Evolutionary conservation across 2,113 vertebrate genomes (phyloP), one percentile per base, ranked within the genome.

Genomic region (Anarhynchus alexandrinus): DNA sequence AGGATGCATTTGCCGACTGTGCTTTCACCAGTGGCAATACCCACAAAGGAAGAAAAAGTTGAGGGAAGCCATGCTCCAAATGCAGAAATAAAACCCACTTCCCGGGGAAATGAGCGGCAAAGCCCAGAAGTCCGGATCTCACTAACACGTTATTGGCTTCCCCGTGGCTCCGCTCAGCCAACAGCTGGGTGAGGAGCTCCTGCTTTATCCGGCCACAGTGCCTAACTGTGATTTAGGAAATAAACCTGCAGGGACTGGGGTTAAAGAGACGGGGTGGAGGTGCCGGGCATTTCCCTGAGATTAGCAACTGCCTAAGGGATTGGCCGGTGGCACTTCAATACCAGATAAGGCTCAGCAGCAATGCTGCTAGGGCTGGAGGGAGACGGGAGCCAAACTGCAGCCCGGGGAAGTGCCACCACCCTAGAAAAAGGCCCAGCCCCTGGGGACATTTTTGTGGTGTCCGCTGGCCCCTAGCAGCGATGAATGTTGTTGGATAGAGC

Each of bases 41-140:
- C 34, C 10, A 1, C 0, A 0, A 25, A 76, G 62, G 32, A 73
- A 57, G 42, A 72, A 84, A 84, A 82, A 1, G 10, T 1, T 64
- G 65, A 89, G 32, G 73, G 61, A 89, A 89, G 43, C 25, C 42
- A 21, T 4, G 2, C 12, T 89, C 26, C 34, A 62, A 40, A 36
- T 26, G 40, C 27, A 87, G 57, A 87, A 76, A 79, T 54, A 34
- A 84, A 86, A 40, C 27, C 36, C 3, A 2, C 34, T 65, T 57
- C 22, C 34, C 49, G 4, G 4, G 82, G 65, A 87, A 91, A 65
- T 2, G 6, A 79, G 55, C 65, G 91, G 78, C 47, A 89, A 91
- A 96, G 43, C 26, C 70, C 83, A 43, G 49, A 86, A 86, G 67
- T 66, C 58, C 80, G 43, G 67, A 59, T 11, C 72, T 82, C 42